phyloP scores from a whole-genome alignment of 2,113 vertebrate species.

The Rattus rattus region DNA sequence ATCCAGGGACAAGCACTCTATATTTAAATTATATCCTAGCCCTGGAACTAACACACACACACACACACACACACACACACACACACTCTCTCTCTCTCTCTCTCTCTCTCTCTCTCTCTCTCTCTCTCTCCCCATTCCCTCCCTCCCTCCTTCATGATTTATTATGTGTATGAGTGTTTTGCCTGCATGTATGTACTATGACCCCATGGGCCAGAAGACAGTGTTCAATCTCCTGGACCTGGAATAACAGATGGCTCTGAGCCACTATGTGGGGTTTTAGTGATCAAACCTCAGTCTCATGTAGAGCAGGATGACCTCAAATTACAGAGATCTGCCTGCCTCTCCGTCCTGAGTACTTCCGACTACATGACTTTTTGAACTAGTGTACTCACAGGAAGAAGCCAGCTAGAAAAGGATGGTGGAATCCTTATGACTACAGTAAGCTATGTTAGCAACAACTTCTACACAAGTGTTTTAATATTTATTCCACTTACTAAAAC shows the following conservation, averaged over 20 bases:
- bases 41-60: not conserved
- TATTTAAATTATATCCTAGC: not conserved
- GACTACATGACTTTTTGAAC: too few species aligned
- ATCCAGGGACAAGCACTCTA: not conserved
- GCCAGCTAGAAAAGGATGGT: too few species aligned
- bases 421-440: too few species aligned
- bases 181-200: not conserved
- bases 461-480: too few species aligned
- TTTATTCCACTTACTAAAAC: too few species aligned
- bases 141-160: not conserved
- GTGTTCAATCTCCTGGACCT: not conserved
- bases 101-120: not conserved
- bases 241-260: not conserved
- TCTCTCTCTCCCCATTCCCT: not conserved
- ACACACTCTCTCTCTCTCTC: too few species aligned
- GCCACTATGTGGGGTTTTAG: not conserved
- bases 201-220: not conserved
- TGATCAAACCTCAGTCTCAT: not conserved
- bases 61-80: not conserved
- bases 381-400: too few species aligned
- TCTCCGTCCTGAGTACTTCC: not conserved
- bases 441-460: too few species aligned
- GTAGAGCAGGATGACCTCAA: not conserved
- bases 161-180: not conserved
- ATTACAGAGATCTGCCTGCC: not conserved